A percentile compares a stretch with the other conserved stretches of the same genome.
Conservation (phyloP, 2,888 invertebrate genomes). For the Hirtodrosophila confusa region DNA sequence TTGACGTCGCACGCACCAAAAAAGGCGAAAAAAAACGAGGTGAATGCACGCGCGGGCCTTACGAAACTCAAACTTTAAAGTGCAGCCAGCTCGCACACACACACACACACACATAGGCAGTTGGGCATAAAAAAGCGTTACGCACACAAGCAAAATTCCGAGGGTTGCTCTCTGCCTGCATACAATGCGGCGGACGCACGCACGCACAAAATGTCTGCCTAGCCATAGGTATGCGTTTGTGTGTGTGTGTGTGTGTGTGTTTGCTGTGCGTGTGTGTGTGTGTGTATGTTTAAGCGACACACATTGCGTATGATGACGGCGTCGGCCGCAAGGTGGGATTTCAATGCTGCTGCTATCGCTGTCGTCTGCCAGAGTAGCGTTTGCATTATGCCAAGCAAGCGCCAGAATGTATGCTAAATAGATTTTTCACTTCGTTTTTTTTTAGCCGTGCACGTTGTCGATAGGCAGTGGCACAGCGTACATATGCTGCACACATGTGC, state of each 20-base stretch:
- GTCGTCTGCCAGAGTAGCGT: conserved; percentile 55
- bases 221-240: conserved; percentile 32
- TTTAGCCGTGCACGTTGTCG: conserved; percentile 49
- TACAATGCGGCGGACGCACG: conserved; percentile 69
- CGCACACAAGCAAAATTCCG: conserved; percentile 51
- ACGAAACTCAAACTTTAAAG: conserved; percentile 80
- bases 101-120: conserved; percentile 45
- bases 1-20: conserved; percentile 72
- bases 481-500: not conserved
- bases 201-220: conserved; percentile 71
- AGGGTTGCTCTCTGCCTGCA: conserved; percentile 55
- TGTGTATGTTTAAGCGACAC: conserved; percentile 69
- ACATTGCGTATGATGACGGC: conserved; percentile 73
- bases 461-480: conserved; percentile 27
- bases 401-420: conserved; percentile 80
- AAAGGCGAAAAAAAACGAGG: conserved; percentile 80
- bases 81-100: conserved; percentile 61
- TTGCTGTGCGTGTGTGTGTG: conserved; percentile 31
- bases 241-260: conserved; percentile 15
- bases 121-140: conserved; percentile 43
- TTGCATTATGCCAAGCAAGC: conserved; percentile 67
- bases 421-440: conserved; percentile 47
- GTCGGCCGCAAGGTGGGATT: conserved; percentile 63
- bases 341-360: conserved; percentile 62
- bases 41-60: conserved; percentile 83